Evolutionary conservation across 2,797 vertebrate genomes (phyloP), one percentile per base, ranked within the genome.

Genomic region (Helarctos malayanus): DNA sequence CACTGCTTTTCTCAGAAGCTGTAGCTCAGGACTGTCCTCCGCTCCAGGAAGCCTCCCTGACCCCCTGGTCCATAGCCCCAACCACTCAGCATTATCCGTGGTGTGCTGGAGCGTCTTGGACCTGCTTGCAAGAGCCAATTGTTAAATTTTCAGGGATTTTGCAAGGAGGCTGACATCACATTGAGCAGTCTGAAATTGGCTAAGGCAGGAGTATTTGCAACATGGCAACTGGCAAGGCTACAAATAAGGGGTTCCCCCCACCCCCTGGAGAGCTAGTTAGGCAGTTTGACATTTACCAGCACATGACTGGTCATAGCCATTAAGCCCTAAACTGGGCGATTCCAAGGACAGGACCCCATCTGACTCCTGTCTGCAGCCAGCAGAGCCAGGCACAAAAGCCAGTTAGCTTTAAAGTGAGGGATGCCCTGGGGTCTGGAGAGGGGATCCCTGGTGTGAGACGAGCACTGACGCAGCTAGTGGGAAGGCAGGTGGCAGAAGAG

Each of bases 121-220:
- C 29, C 63, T 80, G 89, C 19, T 47, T 61, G 6, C 32, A 82
- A 82, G 52, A 94, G 38, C 35, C 84, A 86, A n/a, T 0, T 80
- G 80, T 82, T 96, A 57, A 61, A 47, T 78, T 93, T 89, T 94
- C 38, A 91, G 84, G 13, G 56, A 65, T 71, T 97, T 38, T 83
- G 13, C 52, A 54, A 68, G 71, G 47, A 90, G 47, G 47, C 29
- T 54, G 71, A 16, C 49, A 45, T 76, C 41, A 21, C 49, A 4
- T 4, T 81, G 41, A 47, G 78, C 18, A 29, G 79, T 87, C 15
- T 82, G 52, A 93, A 96, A 71, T 29, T n/a, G 68, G 68, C 71
- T 45, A 32, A 25, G 38, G 35, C 63, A 83, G 57, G 38, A 47
- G 10, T 63, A 52, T 83, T 86, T 71, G 54, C 12, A 84, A 47